phyloP scores from a whole-genome alignment of 2,113 vertebrate species.

The Spea bombifrons region DNA sequence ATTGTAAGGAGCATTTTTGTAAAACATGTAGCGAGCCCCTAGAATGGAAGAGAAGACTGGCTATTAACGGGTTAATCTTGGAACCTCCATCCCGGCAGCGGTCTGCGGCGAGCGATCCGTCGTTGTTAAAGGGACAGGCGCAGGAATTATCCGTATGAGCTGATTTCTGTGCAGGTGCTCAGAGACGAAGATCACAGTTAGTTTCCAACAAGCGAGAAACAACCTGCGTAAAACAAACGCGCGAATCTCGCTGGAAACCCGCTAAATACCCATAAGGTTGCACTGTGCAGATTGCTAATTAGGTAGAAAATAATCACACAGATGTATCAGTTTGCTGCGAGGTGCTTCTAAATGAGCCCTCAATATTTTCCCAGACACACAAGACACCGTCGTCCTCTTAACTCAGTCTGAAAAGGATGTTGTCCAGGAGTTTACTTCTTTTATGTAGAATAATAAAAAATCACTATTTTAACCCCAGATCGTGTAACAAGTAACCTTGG shows the following conservation, averaged over 20 bases:
- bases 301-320: background rate
- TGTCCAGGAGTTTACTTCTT: too few relatives aligned
- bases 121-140: background rate
- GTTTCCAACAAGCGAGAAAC: background rate
- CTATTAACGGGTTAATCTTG: too few relatives aligned
- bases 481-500: too few relatives aligned
- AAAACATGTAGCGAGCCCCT: too few relatives aligned
- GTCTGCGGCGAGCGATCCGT: background rate
- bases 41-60: too few relatives aligned
- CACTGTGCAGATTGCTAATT: slow-evolving; percentile 8
- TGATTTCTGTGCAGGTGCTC: background rate
- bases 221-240: slow-evolving; percentile 11
- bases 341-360: background rate
- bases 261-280: slow-evolving; percentile 14
- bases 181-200: background rate
- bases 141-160: background rate
- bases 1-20: too few relatives aligned
- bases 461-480: too few relatives aligned
- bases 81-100: too few relatives aligned
- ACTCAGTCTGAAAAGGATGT: too few relatives aligned
- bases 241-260: slow-evolving; percentile 6
- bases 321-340: background rate
- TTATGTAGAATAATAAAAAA: too few relatives aligned
- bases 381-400: background rate
- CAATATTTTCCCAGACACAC: background rate